phyloP scores from a whole-genome alignment of 2,113 vertebrate species.

The Camelus bactrianus region DNA sequence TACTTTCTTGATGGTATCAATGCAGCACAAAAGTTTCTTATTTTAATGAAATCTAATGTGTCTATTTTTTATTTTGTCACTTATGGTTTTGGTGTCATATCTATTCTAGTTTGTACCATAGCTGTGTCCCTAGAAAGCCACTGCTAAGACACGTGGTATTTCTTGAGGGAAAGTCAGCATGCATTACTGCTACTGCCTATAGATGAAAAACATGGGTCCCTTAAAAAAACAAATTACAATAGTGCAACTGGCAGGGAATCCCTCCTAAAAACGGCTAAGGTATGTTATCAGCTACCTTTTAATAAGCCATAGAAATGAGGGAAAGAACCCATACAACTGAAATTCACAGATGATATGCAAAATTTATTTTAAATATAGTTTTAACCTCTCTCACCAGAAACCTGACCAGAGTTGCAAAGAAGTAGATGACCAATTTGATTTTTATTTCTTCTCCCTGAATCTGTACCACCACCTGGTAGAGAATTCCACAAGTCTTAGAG shows the following conservation, averaged over 20 bases:
- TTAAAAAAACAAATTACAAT: background rate
- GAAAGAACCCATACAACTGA: background rate
- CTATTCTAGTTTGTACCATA: background rate
- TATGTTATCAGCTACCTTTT: background rate
- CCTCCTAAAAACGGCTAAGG: background rate
- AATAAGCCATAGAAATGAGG: background rate
- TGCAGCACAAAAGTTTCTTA: background rate
- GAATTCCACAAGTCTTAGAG: background rate
- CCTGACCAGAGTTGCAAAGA: slow-evolving; percentile 16
- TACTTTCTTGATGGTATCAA: background rate
- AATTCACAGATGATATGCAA: slow-evolving; percentile 28
- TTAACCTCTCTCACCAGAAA: background rate
- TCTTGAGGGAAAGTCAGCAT: background rate
- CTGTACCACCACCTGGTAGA: slow-evolving; percentile 24
- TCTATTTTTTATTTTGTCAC: background rate
- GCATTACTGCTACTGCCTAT: background rate
- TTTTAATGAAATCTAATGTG: background rate
- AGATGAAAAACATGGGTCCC: slow-evolving; percentile 33
- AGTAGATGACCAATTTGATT: background rate
- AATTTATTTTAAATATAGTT: slow-evolving; percentile 31
- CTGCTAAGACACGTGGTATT: background rate
- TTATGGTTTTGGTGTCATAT: background rate
- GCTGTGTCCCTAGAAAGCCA: background rate
- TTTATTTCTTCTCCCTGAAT: slow-evolving; percentile 40
- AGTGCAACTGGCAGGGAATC: background rate